Base-by-base conservation (phyloP, 37 sponge, comb jelly and placozoan species). In the Ephydatia muelleri region DNA sequence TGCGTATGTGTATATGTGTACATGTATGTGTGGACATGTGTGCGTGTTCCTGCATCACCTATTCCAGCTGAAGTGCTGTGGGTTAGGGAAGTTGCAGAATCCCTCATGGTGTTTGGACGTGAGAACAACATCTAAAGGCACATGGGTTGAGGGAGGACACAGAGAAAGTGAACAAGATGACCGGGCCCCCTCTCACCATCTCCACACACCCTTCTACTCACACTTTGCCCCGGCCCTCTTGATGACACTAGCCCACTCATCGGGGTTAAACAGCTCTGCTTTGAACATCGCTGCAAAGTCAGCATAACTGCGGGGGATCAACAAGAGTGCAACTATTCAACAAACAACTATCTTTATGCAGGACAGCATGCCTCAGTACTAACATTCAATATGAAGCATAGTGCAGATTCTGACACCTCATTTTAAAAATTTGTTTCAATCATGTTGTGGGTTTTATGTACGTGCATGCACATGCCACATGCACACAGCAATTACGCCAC, bases 251-350 rank as follows among this genome's bases (percentile, higher is more conserved):
- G 95, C 95, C 95, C 95, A 94, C 47, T 85, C 78, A 31, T 86
- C 84, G 5, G 95, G 95, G 64, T 86, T 82, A 70, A 80, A 94
- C 90, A 92, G 21, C 68, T 94, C 95, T 8, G 93, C 93, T 38
- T 78, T 85, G 47, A 94, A 92, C 95, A 94, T 94, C 13, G 95
- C 92, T 67, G 92, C 93, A 85, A 94, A 94, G 77, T 94, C 95
- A 5, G 76, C 68, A 49, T 85, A 94, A 66, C 90, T 88, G 77
- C 27, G 75, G 47, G 14, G 26, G 69, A 70, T 67, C 38, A 30
- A 64, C 47, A 80, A 5, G 27, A 3, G 28, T 68, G 70, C 8
- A 28, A 28, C n/a, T n/a, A n/a, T n/a, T n/a, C n/a, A n/a, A n/a
- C n/a, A n/a, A n/a, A n/a, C n/a, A n/a, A n/a, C n/a, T n/a, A n/a